Evolutionary conservation across 2,113 vertebrate species (phyloP).

Genomic region (Crotalus tigris): DNA sequence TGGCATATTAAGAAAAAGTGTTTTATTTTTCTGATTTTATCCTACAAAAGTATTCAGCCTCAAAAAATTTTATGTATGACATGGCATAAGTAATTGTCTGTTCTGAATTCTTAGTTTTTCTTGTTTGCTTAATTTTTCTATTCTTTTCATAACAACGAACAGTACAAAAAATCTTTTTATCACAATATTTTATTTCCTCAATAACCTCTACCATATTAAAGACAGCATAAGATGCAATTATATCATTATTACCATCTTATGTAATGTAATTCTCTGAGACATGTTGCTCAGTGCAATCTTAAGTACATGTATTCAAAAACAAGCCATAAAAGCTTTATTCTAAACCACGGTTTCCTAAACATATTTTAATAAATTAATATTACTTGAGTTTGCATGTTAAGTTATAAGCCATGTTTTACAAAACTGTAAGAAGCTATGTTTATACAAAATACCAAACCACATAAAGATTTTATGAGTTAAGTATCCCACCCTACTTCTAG

Average conservation of each 20-base stretch:
- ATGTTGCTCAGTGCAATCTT: background rate
- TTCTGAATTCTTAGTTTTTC: background rate
- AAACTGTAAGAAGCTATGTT: background rate
- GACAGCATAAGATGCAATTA: background rate
- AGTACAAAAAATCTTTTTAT: background rate
- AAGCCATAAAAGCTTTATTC: background rate
- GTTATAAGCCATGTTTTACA: background rate
- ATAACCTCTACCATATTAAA: background rate
- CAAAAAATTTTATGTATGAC: background rate
- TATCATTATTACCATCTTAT: background rate
- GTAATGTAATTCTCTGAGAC: background rate
- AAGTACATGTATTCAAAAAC: background rate
- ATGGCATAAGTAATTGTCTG: background rate
- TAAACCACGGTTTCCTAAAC: background rate
- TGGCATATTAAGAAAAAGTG: background rate
- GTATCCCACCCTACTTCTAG: background rate
- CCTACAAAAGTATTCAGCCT: background rate
- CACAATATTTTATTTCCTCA: background rate
- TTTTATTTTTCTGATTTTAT: background rate
- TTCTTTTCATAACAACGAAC: background rate
- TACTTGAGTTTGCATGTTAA: background rate
- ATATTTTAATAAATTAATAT: background rate
- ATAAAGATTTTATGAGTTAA: background rate
- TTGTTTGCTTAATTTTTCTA: background rate
- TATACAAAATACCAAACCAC: background rate